These are phyloP conservation scores for Lethocerus indicus DNA, from an alignment of 1,140 invertebrate species.

Conservation along the genomic window DNA sequence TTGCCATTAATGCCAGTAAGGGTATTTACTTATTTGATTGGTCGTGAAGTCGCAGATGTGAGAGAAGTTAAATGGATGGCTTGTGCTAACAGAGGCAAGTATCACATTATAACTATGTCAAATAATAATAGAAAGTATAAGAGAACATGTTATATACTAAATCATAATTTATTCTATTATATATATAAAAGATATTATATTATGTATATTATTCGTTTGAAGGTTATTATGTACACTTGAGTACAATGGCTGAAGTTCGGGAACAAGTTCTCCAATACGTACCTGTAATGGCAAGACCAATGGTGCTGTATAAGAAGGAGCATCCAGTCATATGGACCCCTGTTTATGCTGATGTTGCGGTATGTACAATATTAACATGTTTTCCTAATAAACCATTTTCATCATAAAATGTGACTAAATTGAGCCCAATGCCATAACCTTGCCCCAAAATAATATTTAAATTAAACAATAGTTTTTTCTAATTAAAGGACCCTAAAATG, in stretches of 20 bases:
- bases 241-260: conserved; percentile 78
- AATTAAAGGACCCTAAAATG: conserved; percentile 57
- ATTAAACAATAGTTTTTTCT: conserved; percentile 10
- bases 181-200: too few species aligned
- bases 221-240: conserved; percentile 89
- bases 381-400: neutral
- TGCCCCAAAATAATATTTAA: neutral
- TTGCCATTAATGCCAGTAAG: conserved; percentile 60
- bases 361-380: conserved; percentile 21
- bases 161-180: too few species aligned
- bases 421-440: too few species aligned
- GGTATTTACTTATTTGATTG: conserved; percentile 94
- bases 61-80: conserved; percentile 90
- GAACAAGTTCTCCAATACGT: conserved; percentile 88
- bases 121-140: too few species aligned
- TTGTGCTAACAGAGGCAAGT: conserved; percentile 61
- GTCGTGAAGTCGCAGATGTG: conserved; percentile 84
- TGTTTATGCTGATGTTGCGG: conserved; percentile 78
- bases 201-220: conserved; percentile 23
- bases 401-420: neutral
- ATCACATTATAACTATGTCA: too few species aligned
- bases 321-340: conserved; percentile 79
- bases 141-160: too few species aligned
- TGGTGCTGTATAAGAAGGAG: conserved; percentile 58
- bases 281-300: conserved; percentile 73